phyloP scores from a whole-genome alignment of 2,113 vertebrate genomes.

The Scolopax mira region DNA sequence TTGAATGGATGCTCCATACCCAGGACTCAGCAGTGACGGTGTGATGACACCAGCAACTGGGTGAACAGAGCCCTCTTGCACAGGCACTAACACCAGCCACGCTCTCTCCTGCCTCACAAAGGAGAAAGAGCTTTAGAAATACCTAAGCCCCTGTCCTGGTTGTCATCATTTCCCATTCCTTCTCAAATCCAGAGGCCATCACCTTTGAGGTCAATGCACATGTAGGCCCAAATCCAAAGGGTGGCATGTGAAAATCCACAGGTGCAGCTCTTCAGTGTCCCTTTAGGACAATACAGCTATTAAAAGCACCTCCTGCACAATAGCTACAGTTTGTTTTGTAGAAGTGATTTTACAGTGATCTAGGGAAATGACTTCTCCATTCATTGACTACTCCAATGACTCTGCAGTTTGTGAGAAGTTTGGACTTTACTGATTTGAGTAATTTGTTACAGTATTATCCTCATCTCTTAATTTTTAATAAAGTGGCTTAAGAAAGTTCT shows the following conservation, averaged over 20 bases:
- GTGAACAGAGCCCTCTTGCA: neutral
- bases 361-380: neutral
- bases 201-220: neutral
- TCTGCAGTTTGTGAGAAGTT: neutral
- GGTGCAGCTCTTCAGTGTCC: neutral
- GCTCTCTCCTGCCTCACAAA: neutral
- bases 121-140: neutral
- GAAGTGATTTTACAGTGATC: neutral
- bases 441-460: neutral
- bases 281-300: neutral
- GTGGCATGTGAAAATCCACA: neutral
- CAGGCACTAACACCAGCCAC: neutral
- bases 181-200: neutral
- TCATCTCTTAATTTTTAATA: neutral
- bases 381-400: neutral
- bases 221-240: neutral
- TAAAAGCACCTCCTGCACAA: neutral
- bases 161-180: neutral
- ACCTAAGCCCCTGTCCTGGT: neutral
- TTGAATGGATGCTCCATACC: accelerated
- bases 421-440: neutral
- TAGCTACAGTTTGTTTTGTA: neutral
- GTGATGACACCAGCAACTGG: neutral
- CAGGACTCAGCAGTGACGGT: neutral
- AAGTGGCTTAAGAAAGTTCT: neutral